Evolutionary conservation across 92 coral and sea anemone genomes (phyloP).

Genomic region (Zoanthus gigantus): DNA sequence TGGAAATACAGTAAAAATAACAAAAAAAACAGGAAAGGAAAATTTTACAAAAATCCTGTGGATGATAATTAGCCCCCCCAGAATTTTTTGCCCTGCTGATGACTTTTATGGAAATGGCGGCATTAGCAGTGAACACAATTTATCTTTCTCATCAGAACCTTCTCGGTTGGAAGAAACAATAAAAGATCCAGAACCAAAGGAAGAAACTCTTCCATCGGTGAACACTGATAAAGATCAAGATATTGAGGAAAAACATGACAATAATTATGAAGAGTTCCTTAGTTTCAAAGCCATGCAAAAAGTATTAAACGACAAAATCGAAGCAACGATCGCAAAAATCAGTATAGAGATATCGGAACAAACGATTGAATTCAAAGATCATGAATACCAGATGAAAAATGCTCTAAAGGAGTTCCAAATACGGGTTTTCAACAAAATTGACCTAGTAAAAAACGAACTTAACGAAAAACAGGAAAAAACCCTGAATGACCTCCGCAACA

Average conservation of each 20-base stretch:
- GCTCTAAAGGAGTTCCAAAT: neutral
- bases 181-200: neutral
- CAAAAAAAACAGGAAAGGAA: too few relatives aligned
- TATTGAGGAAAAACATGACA: constrained; percentile 13
- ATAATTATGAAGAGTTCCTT: constrained; percentile 24
- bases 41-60: too few relatives aligned
- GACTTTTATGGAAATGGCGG: constrained; percentile 8
- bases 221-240: neutral
- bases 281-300: constrained; percentile 7
- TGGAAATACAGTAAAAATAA: too few relatives aligned
- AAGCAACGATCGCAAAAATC: neutral
- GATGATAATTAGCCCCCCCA: too few relatives aligned
- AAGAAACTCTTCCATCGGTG: neutral
- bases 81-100: neutral
- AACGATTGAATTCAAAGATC: constrained; percentile 5
- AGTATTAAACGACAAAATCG: constrained; percentile 15
- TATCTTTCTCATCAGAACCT: neutral
- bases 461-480: too few relatives aligned
- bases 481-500: constrained; percentile 8
- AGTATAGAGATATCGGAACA: neutral
- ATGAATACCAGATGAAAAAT: constrained; percentile 12
- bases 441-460: too few relatives aligned
- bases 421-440: too few relatives aligned
- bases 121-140: neutral
- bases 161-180: neutral